A percentile compares a stretch with the other conserved stretches of the same genome.
Conservation (phyloP, 2,113 vertebrate species). For the Leucopsar rothschildi region DNA sequence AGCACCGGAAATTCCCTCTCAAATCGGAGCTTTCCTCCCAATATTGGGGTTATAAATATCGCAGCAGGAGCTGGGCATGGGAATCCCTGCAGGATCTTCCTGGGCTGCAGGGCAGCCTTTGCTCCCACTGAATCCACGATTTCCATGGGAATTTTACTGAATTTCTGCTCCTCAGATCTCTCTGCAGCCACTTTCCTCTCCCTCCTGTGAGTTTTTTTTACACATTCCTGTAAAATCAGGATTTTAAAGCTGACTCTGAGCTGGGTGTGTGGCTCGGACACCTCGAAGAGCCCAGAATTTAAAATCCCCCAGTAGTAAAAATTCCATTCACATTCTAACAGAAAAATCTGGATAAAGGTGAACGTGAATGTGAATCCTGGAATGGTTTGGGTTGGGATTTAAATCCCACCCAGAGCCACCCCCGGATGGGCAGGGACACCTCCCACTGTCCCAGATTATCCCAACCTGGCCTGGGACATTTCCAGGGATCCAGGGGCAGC, state of each 20-base stretch:
- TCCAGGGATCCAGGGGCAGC: no score
- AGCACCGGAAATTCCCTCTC: constrained; percentile 17
- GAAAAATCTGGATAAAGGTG: background rate
- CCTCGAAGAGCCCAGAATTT: background rate
- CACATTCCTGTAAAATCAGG: background rate
- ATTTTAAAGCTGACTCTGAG: background rate
- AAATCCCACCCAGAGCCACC: background rate
- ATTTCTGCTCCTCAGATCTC: background rate
- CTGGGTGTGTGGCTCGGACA: background rate
- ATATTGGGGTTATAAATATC: background rate
- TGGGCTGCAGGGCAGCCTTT: background rate
- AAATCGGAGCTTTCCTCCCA: background rate
- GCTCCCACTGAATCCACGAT: accelerated
- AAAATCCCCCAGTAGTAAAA: background rate
- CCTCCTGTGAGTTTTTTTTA: background rate
- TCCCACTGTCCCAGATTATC: no score
- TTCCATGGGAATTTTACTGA: background rate
- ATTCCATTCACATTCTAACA: background rate
- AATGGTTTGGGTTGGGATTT: no score
- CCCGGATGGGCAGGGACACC: background rate
- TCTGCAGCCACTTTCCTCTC: no score
- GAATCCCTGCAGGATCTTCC: background rate
- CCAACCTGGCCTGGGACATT: no score
- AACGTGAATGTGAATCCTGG: accelerated
- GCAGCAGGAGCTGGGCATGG: background rate